Conservation (phyloP, 2,888 invertebrate genomes). For the Cybosia mesomella region DNA sequence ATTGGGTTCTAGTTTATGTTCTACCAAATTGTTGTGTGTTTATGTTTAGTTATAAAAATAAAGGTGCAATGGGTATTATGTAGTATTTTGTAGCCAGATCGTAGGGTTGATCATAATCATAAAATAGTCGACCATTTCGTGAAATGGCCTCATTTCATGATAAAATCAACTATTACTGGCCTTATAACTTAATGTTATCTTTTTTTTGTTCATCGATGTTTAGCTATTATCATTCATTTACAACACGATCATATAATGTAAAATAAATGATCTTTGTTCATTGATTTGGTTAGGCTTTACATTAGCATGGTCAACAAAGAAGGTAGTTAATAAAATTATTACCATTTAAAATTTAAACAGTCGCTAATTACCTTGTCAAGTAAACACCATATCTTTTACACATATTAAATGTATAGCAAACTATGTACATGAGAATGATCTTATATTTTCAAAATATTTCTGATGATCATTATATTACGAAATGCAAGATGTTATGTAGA, state of each 20-base stretch:
- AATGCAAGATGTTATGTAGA: no score
- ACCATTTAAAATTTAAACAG: no score
- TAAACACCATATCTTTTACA: no score
- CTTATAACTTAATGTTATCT: neutral
- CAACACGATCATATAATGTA: neutral
- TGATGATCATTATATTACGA: no score
- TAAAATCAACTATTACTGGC: neutral
- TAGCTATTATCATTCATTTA: neutral
- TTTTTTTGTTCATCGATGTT: neutral
- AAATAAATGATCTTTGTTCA: neutral
- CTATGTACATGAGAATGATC: no score
- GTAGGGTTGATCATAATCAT: neutral
- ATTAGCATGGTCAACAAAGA: no score
- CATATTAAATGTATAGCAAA: no score
- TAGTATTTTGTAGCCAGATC: neutral
- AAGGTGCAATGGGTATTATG: neutral
- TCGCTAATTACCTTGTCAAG: no score
- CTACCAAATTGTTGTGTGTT: neutral
- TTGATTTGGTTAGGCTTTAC: no score
- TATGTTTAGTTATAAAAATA: neutral
- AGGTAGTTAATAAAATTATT: no score
- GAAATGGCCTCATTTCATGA: constrained; percentile 2
- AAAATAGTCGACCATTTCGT: neutral
- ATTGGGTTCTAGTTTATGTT: neutral
- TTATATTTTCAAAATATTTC: no score